Base-by-base conservation (phyloP, 2,797 vertebrate genomes). In the Coilia nasus region DNA sequence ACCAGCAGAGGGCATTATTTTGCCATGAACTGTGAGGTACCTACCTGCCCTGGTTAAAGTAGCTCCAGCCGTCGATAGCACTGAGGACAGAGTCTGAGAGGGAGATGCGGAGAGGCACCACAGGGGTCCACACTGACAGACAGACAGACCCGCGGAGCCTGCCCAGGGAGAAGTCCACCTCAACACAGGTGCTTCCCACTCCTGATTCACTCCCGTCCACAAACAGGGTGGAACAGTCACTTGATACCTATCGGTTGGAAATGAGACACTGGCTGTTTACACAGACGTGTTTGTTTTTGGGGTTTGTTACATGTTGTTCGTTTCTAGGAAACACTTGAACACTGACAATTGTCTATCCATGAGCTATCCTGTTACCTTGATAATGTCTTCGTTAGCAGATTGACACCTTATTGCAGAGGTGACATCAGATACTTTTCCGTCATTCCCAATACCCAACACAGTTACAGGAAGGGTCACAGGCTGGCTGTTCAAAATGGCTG, bases 181-280 rank as follows among this genome's bases (percentile, higher is more conserved):
- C 86, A 14, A 89, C 94, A 88, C 94, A 95, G 14, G 91, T 93
- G 88, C 90, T 92, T 7, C 95, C 94, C 83, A 91, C 17, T 0
- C 92, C 94, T 0, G 95, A 95, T 89, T 96, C 95, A 1, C 93
- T 95, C 80, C 95, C 95, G 0, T 96, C 95, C 57, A 95, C 95
- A 83, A 93, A 96, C 87, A 94, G 28, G 19, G 86, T 59, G 41
- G 95, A 93, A 88, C 95, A 96, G 83, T 95, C 91, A 25, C 88
- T 90, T 81, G 94, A 94, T 41, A 95, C 94, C 95, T 96, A 89
- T 10, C 57, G 31, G 21, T 62, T 23, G 50, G 46, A 71, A 47
- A 12, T 56, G n/a, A 50, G 50, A 54, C 81, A 19, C n/a, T 11
- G 12, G 4, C 6, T 28, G 14, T 78, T 15, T 6, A 14, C 23